A percentile compares a stretch with the other conserved stretches of the same genome.
Conservation (phyloP, 2,888 invertebrate species). For the Cerceris rybyensis region DNA sequence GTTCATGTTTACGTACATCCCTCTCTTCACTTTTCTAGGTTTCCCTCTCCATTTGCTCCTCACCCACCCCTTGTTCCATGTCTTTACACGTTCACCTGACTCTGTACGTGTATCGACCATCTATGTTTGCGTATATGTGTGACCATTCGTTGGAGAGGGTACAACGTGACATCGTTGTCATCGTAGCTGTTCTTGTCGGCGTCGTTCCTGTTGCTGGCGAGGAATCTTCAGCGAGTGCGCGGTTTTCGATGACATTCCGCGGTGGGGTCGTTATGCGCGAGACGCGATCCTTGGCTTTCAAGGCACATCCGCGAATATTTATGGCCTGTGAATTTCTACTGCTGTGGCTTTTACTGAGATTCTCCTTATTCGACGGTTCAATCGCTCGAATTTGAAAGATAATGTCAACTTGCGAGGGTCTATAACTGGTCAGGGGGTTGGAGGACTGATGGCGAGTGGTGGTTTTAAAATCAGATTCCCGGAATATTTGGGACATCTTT, state of each 20-base stretch:
- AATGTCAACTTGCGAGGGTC: too few species aligned
- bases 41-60: background rate
- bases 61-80: background rate
- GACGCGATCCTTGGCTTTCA: too few species aligned
- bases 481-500: too few species aligned
- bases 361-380: too few species aligned
- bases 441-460: too few species aligned
- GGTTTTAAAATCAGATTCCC: too few species aligned
- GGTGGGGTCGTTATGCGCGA: background rate
- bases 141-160: slow-evolving; percentile 16
- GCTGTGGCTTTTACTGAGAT: too few species aligned
- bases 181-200: slow-evolving; percentile 5
- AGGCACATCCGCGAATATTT: too few species aligned
- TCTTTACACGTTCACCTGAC: background rate
- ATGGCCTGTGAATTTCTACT: too few species aligned
- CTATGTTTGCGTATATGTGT: slow-evolving; percentile 13
- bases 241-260: background rate
- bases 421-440: too few species aligned
- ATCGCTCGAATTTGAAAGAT: too few species aligned
- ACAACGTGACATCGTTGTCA: slow-evolving; percentile 17
- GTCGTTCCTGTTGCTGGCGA: background rate
- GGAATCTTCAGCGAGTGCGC: background rate
- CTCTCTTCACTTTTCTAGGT: background rate
- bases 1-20: too few species aligned
- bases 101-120: slow-evolving; percentile 35